Base-by-base conservation (phyloP, 2,888 invertebrate genomes). In the Drosophila multiciliata region DNA sequence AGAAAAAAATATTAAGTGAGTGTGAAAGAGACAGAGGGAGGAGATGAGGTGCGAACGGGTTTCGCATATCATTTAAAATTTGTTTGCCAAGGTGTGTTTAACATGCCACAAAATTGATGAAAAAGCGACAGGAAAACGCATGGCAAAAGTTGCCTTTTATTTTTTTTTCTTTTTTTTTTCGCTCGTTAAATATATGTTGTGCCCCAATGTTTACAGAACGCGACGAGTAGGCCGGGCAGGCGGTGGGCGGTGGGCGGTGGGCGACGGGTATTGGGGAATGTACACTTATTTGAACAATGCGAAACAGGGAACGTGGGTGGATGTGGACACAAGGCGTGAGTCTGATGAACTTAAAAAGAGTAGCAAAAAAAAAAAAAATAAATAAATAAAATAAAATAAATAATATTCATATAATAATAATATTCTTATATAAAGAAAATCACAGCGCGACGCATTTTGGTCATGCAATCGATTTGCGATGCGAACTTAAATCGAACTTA, bases 81-180 rank as follows among this genome's bases (percentile, higher is more conserved):
- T 74, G 82, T 78, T 80, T 82, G 69, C 50, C 64, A 63, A 78
- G 68, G 70, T 74, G 70, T 74, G 78, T 81, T 74, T 66, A 75
- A 54, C 82, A 82, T 75, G 82, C 75, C 75, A 68, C 64, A 61
- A 36, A 67, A 65, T 63, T 57, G 49, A 36, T 42, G 45, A 57
- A 66, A 58, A 45, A 65, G 59, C 40, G 38, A 48, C 17, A 32
- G 48, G 40, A 45, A 59, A 63, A 55, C 75, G 26, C 52, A 59
- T 38, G 32, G 23, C 42, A 54, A 63, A 54, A n/a, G 35, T 65
- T 49, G 49, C 33, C 12, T 32, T 9, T 54, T 42, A 12, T 20
- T 7, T 12, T 20, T 48, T 36, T 12, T 57, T 20, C 38, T 36
- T 12, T 57, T 6, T 20, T 42, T 33, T 59, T 48, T 63, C 53